Base-by-base conservation (phyloP, 2,797 vertebrate species). In the Mycteria americana region DNA sequence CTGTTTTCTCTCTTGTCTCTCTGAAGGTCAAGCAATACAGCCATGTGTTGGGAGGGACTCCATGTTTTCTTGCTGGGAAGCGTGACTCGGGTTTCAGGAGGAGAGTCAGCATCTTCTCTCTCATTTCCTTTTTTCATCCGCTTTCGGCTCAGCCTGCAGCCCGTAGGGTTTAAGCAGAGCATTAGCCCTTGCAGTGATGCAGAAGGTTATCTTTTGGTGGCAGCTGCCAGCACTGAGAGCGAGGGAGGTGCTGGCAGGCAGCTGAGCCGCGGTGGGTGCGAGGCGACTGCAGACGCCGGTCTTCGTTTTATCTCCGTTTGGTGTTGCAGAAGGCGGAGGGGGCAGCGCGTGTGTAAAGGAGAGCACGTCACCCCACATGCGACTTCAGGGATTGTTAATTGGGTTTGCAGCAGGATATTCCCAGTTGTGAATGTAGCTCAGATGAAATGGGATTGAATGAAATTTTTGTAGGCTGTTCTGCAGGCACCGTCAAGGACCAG, bases 371-470 rank as follows among this genome's bases (percentile, higher is more conserved):
- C 81, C 25, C 18, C 2, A 5, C 51, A 10, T 3, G 0, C 5
- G 1, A 0, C 30, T 2, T 11, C 0, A 0, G 35, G 59, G 65
- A 3, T 6, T 2, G 27, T 24, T 64, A 14, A 9, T 11, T 39
- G 56, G 33, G 8, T 81, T 86, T 86, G 73, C 73, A 69, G 85
- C 23, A 5, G 84, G 70, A 12, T 14, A 21, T 35, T 79, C 56
- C 59, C 51, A 11, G 43, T 28, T 76, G 35, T 39, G 12, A 35
- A 16, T 6, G 50, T 8, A 43, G 67, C 85, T 93, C 18, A 10
- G 54, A 6, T 63, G 43, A n/a, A 73, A 14, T 3, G 27, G 50
- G 80, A 37, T 24, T 11, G 86, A 54, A 7, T 28, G 80, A 48
- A 6, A 4, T 43, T 37, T 31, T 39, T 2, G 4, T 10, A 5